Evolutionary conservation across 2,113 vertebrate species (phyloP), one percentile per base, ranked within the genome.

Genomic region (Ranitomeya variabilis): DNA sequence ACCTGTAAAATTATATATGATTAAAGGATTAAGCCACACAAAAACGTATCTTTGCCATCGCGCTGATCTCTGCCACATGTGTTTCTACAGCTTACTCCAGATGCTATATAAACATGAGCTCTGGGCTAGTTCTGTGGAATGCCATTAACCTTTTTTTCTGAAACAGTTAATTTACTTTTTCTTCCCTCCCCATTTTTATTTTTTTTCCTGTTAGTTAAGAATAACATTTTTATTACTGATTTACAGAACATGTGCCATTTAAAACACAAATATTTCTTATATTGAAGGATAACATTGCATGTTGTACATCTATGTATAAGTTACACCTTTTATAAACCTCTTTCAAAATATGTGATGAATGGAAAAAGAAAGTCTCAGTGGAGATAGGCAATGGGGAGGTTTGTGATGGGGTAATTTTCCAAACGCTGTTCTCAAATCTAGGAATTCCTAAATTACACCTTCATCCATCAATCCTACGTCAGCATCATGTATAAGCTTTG

Each of bases 41-140:
- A 45, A 31, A 74, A 37, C 31, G 31, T 74, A 37, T 74, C 71
- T 52, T 76, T 76, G 16, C 73, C 62, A 83, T 67, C 31, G n/a
- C 15, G 11, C 60, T 67, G 81, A 83, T 83, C 31, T 62, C 11
- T 83, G 15, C 81, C 60, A 83, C 62, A 83, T 83, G 81, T 83
- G n/a, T 37, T n/a, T 67, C 45, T 83, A 37, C 78, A 57, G 62
- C 80, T 37, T 59, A 12, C 60, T 83, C 80, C 80, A 83, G 81
- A 66, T 83, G 55, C 80, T 81, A 16, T 59, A 81, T 62, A 59
- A 59, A 81, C 80, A 81, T 81, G 21, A 23, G 62, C 31, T 21
- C 37, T 6, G 11, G 23, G 55, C 79, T 37, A 1, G 7, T 62
- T 81, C 21, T 62, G 37, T 37, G 14, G 23, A 81, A 31, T 62